A percentile compares a stretch with the other conserved stretches of the same genome.
Evolutionary conservation across 2,888 invertebrate species (phyloP).

Genomic region (Laspeyria flexula): DNA sequence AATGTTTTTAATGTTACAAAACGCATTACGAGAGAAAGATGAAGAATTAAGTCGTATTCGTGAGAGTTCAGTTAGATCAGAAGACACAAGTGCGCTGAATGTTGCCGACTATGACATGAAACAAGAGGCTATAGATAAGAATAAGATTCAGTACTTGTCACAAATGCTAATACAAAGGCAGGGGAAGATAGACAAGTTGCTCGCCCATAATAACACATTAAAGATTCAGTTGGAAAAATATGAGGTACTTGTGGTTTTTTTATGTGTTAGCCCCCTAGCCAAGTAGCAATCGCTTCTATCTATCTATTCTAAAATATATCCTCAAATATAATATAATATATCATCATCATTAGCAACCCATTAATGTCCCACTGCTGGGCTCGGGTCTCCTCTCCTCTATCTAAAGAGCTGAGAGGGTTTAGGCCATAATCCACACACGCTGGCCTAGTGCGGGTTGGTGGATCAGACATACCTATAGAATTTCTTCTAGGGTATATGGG

Average conservation of each 20-base stretch:
- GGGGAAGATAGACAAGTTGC: slow-evolving; percentile 92
- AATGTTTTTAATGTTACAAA: slow-evolving; percentile 64
- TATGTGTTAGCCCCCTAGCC: too few relatives aligned
- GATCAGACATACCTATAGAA: too few relatives aligned
- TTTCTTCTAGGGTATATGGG: too few relatives aligned
- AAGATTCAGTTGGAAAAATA: slow-evolving; percentile 93
- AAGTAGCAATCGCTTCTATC: too few relatives aligned
- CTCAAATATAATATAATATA: too few relatives aligned
- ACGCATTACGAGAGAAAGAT: slow-evolving; percentile 67
- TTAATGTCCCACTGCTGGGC: too few relatives aligned
- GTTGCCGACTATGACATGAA: slow-evolving; percentile 74
- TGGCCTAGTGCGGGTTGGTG: too few relatives aligned
- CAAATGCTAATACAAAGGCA: slow-evolving; percentile 95
- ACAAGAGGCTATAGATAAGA: slow-evolving; percentile 62
- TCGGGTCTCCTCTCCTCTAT: too few relatives aligned
- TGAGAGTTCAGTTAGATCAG: slow-evolving; percentile 49
- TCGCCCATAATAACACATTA: slow-evolving; percentile 94
- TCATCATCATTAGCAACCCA: too few relatives aligned
- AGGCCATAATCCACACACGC: too few relatives aligned
- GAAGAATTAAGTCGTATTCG: slow-evolving; percentile 59
- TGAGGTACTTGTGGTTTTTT: slow-evolving; percentile 81
- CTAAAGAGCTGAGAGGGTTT: too few relatives aligned
- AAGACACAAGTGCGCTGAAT: slow-evolving; percentile 71
- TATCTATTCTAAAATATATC: too few relatives aligned
- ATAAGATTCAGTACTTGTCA: slow-evolving; percentile 88